Evolutionary conservation across 2,888 invertebrate genomes (phyloP).

Genomic region (Hedychridium roseum): DNA sequence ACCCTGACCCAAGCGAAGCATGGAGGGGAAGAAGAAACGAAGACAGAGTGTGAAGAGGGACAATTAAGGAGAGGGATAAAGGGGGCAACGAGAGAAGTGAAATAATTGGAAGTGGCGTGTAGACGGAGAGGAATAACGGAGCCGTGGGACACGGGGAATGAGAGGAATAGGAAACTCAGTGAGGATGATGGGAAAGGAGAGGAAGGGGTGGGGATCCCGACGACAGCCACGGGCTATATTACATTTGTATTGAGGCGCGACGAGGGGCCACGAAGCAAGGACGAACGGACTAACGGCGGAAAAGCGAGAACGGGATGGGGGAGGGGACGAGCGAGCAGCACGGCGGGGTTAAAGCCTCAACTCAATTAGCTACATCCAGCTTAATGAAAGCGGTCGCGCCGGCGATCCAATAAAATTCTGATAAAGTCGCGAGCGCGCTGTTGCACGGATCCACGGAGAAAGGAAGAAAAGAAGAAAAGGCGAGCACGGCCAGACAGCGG

Average conservation of each 20-base stretch:
- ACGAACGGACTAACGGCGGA: background rate
- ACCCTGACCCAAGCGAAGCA: constrained; percentile 4
- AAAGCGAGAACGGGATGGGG: background rate
- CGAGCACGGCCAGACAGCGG: constrained; percentile 7
- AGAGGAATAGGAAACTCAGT: background rate
- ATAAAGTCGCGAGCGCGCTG: constrained; percentile 43
- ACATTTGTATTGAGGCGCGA: constrained; percentile 14
- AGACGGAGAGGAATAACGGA: background rate
- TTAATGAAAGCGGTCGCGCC: constrained; percentile 48
- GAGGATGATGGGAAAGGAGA: too few relatives aligned
- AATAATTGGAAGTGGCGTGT: background rate
- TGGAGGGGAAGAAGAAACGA: background rate
- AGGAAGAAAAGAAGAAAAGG: constrained; percentile 14
- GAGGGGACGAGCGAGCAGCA: background rate
- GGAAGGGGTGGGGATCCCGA: background rate
- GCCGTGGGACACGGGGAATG: background rate
- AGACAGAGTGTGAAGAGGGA: constrained; percentile 1
- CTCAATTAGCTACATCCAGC: constrained; percentile 50
- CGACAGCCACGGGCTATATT: background rate
- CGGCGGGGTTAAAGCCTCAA: constrained; percentile 36
- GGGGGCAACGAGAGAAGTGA: background rate
- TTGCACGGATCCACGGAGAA: constrained; percentile 15
- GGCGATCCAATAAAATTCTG: constrained; percentile 50
- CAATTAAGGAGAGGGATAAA: constrained; percentile 1
- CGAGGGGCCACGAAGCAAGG: background rate